Percentiles rank a stretch among this genome's conserved stretches.
Conservation (phyloP, 2,113 vertebrate genomes). For the Hystrix cristata region DNA sequence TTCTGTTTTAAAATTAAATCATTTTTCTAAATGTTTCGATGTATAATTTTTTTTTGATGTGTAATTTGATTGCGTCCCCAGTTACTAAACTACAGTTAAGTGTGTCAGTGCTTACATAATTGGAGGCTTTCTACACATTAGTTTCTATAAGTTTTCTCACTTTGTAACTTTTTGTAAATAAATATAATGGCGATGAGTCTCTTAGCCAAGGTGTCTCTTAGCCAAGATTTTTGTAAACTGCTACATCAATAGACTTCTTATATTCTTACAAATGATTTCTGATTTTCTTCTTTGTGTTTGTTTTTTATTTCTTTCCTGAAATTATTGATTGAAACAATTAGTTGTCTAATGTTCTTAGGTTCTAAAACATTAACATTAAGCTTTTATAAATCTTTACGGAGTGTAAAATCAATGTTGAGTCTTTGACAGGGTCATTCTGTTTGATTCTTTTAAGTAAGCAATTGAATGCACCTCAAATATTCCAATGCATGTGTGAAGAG, state of each 20-base stretch:
- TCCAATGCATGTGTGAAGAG: slow-evolving; percentile 48
- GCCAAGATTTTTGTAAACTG: background rate
- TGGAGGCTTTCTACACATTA: background rate
- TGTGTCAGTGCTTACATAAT: background rate
- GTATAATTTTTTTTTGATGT: background rate
- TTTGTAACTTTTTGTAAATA: background rate
- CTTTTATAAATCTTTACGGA: slow-evolving; percentile 12
- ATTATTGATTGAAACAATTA: slow-evolving; percentile 19
- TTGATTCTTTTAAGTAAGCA: slow-evolving; percentile 32
- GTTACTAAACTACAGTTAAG: background rate
- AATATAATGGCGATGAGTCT: background rate
- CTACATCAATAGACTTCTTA: background rate
- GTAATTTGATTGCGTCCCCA: background rate
- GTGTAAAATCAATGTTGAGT: slow-evolving; percentile 33
- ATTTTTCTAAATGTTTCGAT: background rate
- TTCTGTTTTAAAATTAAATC: background rate
- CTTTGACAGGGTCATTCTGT: slow-evolving; percentile 61
- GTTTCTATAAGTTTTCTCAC: background rate
- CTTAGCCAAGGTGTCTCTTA: background rate
- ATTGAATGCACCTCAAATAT: background rate
- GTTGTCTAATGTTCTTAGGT: background rate
- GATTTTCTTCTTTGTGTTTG: background rate
- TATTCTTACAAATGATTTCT: background rate
- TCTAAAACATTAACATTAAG: slow-evolving; percentile 62
- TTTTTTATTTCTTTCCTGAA: slow-evolving; percentile 27